A percentile compares a stretch with the other conserved stretches of the same genome.
These are phyloP conservation scores for Seira musarum DNA, from an alignment of 2,888 invertebrate genomes.

Conservation along the genomic window DNA sequence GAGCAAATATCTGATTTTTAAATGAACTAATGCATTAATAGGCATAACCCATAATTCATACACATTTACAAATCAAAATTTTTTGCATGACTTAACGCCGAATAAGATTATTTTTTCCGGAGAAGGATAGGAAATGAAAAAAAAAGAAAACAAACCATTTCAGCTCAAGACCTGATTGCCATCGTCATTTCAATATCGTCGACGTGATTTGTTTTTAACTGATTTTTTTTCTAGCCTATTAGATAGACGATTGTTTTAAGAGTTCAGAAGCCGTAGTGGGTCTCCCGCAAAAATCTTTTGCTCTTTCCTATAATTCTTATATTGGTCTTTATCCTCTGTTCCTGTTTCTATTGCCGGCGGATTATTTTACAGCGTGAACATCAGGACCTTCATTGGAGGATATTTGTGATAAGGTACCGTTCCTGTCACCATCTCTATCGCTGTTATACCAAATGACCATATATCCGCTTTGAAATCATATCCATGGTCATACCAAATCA, in stretches of 20 bases:
- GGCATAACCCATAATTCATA: no score
- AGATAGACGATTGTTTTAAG: conserved; percentile 97
- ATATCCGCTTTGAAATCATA: conserved; percentile 98
- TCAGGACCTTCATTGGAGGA: conserved; percentile 99
- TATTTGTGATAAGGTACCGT: conserved; percentile 99
- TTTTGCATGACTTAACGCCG: no score
- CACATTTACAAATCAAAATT: no score
- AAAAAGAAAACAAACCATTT: no score
- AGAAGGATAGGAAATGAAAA: no score
- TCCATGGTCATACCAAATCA: conserved; percentile 86
- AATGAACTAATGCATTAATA: no score
- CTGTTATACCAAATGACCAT: conserved; percentile 96
- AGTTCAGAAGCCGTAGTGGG: conserved; percentile 94
- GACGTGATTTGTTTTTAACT: no score
- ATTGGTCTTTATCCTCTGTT: conserved; percentile 97
- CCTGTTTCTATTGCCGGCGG: conserved; percentile 96
- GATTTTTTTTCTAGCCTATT: conserved; percentile 95
- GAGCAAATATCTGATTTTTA: no score
- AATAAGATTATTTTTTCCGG: no score
- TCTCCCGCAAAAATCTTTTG: conserved; percentile 93
- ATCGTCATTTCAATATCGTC: no score
- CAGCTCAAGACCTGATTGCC: no score
- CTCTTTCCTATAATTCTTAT: conserved; percentile 98
- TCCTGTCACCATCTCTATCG: conserved; percentile 98
- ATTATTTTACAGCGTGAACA: conserved; percentile 98